Evolutionary conservation across 2,888 invertebrate species (phyloP).

Genomic region (Colostygia pectinataria): DNA sequence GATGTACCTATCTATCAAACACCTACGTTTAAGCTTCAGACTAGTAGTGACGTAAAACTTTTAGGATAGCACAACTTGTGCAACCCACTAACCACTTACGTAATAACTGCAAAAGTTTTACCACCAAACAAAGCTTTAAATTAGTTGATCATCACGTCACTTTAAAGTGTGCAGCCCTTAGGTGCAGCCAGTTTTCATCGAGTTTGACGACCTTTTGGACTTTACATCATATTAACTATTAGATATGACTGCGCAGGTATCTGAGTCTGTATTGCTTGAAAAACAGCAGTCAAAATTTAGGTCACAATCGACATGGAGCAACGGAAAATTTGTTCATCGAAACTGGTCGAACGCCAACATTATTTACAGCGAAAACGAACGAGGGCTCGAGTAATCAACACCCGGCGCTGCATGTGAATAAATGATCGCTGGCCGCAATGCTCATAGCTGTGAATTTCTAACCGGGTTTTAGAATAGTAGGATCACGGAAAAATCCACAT

Average conservation of each 20-base stretch:
- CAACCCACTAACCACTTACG: too few relatives aligned
- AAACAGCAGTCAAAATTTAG: not conserved
- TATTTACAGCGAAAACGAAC: constrained; percentile 17
- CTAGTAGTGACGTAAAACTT: too few relatives aligned
- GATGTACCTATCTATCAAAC: too few relatives aligned
- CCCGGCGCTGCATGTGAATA: constrained; percentile 41
- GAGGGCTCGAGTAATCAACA: constrained; percentile 23
- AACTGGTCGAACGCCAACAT: constrained; percentile 5
- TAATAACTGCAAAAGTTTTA: too few relatives aligned
- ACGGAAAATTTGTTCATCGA: not conserved
- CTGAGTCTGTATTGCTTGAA: not conserved
- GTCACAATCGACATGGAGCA: not conserved
- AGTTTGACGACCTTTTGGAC: too few relatives aligned
- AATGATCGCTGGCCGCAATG: constrained; percentile 45
- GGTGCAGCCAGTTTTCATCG: too few relatives aligned
- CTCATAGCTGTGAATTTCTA: constrained; percentile 31
- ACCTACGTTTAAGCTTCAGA: too few relatives aligned
- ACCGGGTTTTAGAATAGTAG: constrained; percentile 8
- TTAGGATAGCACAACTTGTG: too few relatives aligned
- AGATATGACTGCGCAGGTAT: not conserved
- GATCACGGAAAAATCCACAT: constrained; percentile 7
- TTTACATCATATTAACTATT: too few relatives aligned
- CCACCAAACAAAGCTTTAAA: too few relatives aligned
- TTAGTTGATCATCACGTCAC: too few relatives aligned
- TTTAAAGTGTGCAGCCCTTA: too few relatives aligned